Evolutionary conservation across 2,797 vertebrate genomes (phyloP).

Genomic region (Oophaga sylvatica): DNA sequence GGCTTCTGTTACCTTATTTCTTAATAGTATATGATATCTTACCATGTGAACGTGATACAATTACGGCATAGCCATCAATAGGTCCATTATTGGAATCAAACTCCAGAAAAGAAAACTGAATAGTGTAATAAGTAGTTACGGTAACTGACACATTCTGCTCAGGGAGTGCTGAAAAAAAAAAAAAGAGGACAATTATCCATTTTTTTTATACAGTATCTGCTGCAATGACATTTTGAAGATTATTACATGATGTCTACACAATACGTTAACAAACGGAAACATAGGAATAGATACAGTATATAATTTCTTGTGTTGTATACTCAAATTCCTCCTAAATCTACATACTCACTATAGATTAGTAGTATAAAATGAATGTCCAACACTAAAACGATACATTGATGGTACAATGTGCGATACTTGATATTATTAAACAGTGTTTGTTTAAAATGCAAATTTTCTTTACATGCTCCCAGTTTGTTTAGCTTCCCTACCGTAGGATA

Average conservation of each 20-base stretch:
- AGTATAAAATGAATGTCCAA: no score
- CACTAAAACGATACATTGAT: no score
- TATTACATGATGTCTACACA: background rate
- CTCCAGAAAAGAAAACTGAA: conserved; percentile 64
- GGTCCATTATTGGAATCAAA: conserved; percentile 72
- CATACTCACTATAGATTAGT: no score
- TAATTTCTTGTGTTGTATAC: no score
- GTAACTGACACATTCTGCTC: accelerated
- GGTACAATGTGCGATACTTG: no score
- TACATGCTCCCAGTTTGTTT: no score
- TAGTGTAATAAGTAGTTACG: background rate
- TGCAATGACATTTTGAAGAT: background rate
- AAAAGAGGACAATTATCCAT: background rate
- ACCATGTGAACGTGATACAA: conserved; percentile 73
- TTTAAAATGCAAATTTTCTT: no score
- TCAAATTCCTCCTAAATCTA: no score
- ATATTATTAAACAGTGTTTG: no score
- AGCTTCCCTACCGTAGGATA: no score
- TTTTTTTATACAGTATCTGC: background rate
- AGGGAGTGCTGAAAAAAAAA: background rate
- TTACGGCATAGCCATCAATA: conserved; percentile 73
- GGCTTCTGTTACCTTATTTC: no score
- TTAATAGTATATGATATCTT: background rate
- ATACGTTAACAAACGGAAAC: background rate
- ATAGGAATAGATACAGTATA: no score